Conservation (phyloP, 2,113 vertebrate genomes). For the Brachypodius melanocephalos region DNA sequence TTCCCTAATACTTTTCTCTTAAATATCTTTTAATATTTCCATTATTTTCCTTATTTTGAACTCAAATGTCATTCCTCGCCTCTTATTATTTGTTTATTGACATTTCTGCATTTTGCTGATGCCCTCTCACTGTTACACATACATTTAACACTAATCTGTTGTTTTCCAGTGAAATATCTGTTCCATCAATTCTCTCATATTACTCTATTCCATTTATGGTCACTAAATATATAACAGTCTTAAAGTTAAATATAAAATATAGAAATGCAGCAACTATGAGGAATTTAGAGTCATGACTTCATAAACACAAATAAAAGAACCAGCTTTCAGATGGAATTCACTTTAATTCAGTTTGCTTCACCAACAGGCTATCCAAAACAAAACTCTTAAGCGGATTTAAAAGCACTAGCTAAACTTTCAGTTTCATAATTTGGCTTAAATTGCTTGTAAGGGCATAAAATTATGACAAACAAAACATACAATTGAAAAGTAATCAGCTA, state of each 20-base stretch:
- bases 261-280: background rate
- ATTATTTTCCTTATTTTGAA: background rate
- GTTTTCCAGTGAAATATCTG: background rate
- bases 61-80: background rate
- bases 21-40: background rate
- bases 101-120: background rate
- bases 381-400: background rate
- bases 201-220: background rate
- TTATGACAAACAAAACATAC: background rate
- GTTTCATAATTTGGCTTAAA: background rate
- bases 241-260: background rate
- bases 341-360: background rate
- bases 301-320: background rate
- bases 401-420: background rate
- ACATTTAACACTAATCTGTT: background rate
- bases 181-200: background rate
- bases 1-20: background rate
- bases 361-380: background rate
- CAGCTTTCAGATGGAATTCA: background rate
- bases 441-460: background rate
- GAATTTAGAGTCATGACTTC: background rate
- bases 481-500: background rate
- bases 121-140: background rate
- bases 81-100: background rate
- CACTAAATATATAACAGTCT: background rate